Evolutionary conservation across 1,140 invertebrate genomes (phyloP).

Genomic region (Bombus pyrosoma): DNA sequence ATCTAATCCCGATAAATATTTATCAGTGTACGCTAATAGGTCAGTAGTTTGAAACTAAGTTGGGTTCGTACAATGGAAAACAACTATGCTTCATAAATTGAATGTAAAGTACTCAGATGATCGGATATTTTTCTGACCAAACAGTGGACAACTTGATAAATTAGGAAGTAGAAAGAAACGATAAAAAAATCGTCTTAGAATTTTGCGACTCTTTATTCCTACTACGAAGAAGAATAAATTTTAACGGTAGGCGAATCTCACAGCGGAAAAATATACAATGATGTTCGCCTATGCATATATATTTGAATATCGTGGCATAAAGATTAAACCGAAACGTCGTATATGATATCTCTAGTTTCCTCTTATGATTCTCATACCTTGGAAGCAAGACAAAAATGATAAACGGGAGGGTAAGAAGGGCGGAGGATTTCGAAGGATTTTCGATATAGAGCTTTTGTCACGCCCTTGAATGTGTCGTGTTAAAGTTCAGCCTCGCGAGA

Average conservation of each 20-base stretch:
- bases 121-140: not conserved
- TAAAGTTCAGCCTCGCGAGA: slow-evolving; percentile 5
- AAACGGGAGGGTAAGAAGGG: not conserved
- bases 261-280: not conserved
- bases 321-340: not conserved
- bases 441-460: slow-evolving; percentile 31
- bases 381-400: slow-evolving; percentile 24
- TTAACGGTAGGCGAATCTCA: too few relatives aligned
- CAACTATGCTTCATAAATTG: not conserved
- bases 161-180: too few relatives aligned
- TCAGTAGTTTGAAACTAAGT: not conserved
- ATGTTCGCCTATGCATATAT: not conserved
- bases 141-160: too few relatives aligned
- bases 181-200: too few relatives aligned
- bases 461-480: slow-evolving; percentile 23
- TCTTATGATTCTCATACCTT: slow-evolving; percentile 4
- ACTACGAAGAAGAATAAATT: too few relatives aligned
- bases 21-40: too few relatives aligned
- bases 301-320: not conserved
- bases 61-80: not conserved
- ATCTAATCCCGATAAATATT: too few relatives aligned
- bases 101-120: not conserved
- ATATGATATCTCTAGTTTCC: slow-evolving; percentile 2
- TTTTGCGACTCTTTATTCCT: too few relatives aligned
- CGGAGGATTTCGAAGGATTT: slow-evolving; percentile 16